phyloP scores from a whole-genome alignment of 2,888 invertebrate genomes.

The Sinopyrophorus schimmeli region DNA sequence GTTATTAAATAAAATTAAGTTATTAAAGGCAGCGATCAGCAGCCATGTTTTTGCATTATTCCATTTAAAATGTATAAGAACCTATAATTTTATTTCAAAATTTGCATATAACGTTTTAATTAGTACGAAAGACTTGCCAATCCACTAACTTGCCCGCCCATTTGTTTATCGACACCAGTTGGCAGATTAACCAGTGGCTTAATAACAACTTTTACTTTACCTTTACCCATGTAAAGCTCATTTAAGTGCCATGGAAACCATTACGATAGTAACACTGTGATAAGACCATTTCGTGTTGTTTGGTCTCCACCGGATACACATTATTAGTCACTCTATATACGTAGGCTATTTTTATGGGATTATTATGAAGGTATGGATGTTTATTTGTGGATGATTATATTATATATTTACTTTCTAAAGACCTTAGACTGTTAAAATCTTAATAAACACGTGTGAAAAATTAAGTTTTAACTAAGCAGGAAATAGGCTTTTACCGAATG shows the following conservation, averaged over 20 bases:
- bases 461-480: too few relatives aligned
- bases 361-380: too few relatives aligned
- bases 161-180: constrained; percentile 48
- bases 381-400: too few relatives aligned
- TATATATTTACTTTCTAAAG: too few relatives aligned
- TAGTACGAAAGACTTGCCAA: constrained; percentile 45
- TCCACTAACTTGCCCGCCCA: constrained; percentile 48
- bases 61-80: constrained; percentile 29
- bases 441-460: too few relatives aligned
- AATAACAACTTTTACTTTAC: constrained; percentile 24
- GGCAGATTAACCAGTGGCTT: constrained; percentile 28
- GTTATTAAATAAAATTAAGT: constrained; percentile 25
- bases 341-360: constrained; percentile 23
- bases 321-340: constrained; percentile 35
- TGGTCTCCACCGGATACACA: constrained; percentile 37
- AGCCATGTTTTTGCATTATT: constrained; percentile 32
- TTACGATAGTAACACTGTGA: constrained; percentile 24
- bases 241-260: constrained; percentile 27
- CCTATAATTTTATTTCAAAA: constrained; percentile 35
- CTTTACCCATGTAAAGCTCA: constrained; percentile 23
- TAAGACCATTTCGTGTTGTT: constrained; percentile 33
- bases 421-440: too few relatives aligned
- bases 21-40: constrained; percentile 24
- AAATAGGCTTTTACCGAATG: constrained; percentile 12
- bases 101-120: constrained; percentile 54